These are phyloP conservation scores for Lumbricus terrestris DNA, from an alignment of 2,888 invertebrate genomes.

Conservation along the genomic window DNA sequence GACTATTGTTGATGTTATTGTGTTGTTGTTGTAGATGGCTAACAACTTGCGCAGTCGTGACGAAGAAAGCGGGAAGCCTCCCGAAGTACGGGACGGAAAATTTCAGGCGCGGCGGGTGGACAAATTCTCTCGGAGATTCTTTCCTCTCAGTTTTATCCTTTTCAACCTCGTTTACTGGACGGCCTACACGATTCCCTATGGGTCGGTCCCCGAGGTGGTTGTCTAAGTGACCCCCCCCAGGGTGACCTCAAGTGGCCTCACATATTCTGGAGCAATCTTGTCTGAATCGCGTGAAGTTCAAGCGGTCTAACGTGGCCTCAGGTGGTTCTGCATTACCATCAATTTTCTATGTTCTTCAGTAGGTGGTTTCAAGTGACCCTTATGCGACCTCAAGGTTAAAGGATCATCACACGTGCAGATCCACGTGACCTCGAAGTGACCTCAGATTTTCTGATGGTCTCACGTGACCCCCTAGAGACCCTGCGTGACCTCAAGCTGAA, in stretches of 20 bases:
- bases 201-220: neutral
- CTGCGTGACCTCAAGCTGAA: neutral
- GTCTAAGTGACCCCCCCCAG: neutral
- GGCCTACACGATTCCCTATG: slow-evolving; percentile 31
- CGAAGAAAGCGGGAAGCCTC: slow-evolving; percentile 10
- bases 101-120: slow-evolving; percentile 26
- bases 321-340: no score
- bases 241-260: neutral
- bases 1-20: neutral
- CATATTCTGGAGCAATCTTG: neutral
- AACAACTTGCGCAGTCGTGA: neutral
- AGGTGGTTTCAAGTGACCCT: no score
- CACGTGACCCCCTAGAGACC: neutral
- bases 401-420: neutral
- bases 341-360: no score
- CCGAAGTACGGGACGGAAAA: slow-evolving; percentile 28
- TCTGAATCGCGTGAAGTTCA: no score
- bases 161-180: slow-evolving; percentile 42
- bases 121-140: slow-evolving; percentile 32
- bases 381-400: no score
- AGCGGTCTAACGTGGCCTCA: no score
- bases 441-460: neutral
- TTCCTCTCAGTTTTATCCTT: slow-evolving; percentile 38
- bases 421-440: neutral
- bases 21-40: neutral